Evolutionary conservation across 2,888 invertebrate species (phyloP).

Genomic region (Odontocolon sp.): DNA sequence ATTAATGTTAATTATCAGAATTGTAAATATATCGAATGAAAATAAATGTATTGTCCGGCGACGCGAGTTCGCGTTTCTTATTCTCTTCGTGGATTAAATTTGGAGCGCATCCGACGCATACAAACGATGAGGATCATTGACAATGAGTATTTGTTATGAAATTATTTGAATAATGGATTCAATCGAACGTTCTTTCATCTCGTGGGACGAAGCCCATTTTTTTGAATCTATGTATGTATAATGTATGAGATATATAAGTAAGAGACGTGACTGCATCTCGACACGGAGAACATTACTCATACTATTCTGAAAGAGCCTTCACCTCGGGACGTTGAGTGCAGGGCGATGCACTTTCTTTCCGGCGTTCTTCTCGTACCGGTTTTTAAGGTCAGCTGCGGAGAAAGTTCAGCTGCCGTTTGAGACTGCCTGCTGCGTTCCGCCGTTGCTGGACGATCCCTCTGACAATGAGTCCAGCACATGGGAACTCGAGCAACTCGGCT

Average conservation of each 20-base stretch:
- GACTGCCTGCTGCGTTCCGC: conserved; percentile 10
- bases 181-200: background rate
- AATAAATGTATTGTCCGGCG: conserved; percentile 26
- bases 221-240: too few species aligned
- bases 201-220: background rate
- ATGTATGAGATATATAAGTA: too few species aligned
- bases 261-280: too few species aligned
- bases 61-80: background rate
- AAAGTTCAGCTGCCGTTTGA: conserved; percentile 66
- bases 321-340: conserved; percentile 50
- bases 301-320: conserved; percentile 42
- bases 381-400: conserved; percentile 72
- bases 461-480: conserved; percentile 24
- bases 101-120: too few species aligned
- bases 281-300: conserved; percentile 1
- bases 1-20: conserved; percentile 5
- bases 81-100: background rate
- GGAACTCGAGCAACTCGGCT: background rate
- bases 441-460: conserved; percentile 16
- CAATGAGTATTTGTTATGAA: background rate
- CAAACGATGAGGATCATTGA: too few species aligned
- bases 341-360: conserved; percentile 73
- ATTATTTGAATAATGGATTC: background rate
- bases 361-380: conserved; percentile 57
- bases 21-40: conserved; percentile 28